Evolutionary conservation across 2,888 invertebrate genomes (phyloP).

Genomic region (Drosophila mimica): DNA sequence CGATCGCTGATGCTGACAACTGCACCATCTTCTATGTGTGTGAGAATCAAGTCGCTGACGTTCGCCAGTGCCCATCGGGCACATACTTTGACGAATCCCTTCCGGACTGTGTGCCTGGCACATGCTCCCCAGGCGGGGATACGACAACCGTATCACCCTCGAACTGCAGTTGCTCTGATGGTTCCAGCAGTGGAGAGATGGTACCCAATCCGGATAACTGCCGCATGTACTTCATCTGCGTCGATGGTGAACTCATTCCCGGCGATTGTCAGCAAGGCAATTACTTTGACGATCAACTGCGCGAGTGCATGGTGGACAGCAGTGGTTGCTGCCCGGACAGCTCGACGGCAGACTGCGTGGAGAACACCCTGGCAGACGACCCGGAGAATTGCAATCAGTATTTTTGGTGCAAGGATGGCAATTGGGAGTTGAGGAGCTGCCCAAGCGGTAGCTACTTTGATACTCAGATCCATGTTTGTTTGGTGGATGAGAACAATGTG

Average conservation of each 20-base stretch:
- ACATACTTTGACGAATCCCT: slow-evolving; percentile 51
- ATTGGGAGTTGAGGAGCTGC: slow-evolving; percentile 48
- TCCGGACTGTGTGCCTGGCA: slow-evolving; percentile 55
- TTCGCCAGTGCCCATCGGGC: slow-evolving; percentile 41
- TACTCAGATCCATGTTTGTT: slow-evolving; percentile 8
- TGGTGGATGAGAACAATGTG: slow-evolving; percentile 27
- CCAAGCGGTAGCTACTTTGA: slow-evolving; percentile 51
- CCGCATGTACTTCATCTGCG: slow-evolving; percentile 66
- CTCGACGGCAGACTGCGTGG: slow-evolving; percentile 35
- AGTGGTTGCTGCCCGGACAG: slow-evolving; percentile 44
- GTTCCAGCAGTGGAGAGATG: slow-evolving; percentile 60
- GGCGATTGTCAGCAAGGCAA: slow-evolving; percentile 70
- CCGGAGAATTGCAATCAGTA: slow-evolving; percentile 45
- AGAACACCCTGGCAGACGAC: background rate
- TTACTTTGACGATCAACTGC: slow-evolving; percentile 51
- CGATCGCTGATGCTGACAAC: slow-evolving; percentile 32
- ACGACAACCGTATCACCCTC: slow-evolving; percentile 21
- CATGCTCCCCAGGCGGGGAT: slow-evolving; percentile 31
- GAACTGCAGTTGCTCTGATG: slow-evolving; percentile 58
- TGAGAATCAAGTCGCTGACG: slow-evolving; percentile 19
- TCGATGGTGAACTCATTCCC: slow-evolving; percentile 55
- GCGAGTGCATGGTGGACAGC: slow-evolving; percentile 31
- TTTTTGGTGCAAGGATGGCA: slow-evolving; percentile 39
- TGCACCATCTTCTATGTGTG: slow-evolving; percentile 66
- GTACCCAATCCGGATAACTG: slow-evolving; percentile 60